phyloP scores from a whole-genome alignment of 2,113 vertebrate genomes.

The Petrocephalus zakoni region DNA sequence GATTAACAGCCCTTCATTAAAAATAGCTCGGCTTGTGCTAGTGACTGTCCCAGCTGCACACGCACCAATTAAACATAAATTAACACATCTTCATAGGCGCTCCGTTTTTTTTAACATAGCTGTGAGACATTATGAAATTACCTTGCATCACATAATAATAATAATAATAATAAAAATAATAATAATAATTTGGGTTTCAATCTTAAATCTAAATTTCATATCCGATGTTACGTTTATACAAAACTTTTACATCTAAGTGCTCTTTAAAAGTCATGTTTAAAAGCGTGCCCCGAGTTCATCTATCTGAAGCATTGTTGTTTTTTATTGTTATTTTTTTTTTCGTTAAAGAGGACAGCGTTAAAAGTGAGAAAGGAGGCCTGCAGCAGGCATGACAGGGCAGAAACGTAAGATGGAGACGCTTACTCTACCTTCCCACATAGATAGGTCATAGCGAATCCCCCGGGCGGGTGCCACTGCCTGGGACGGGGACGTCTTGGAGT shows the following conservation, averaged over 20 bases:
- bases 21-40: constrained; percentile 16
- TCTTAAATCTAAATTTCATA: not conserved
- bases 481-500: constrained; percentile 45
- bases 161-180: not conserved
- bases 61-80: constrained; percentile 21
- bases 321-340: not conserved
- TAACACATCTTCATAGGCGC: not conserved
- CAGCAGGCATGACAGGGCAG: constrained; percentile 11
- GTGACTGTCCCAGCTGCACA: constrained; percentile 15
- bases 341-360: not conserved
- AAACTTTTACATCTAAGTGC: not conserved
- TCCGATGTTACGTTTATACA: not conserved
- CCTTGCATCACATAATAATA: not conserved
- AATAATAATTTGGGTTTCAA: not conserved
- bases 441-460: constrained; percentile 56
- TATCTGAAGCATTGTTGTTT: not conserved
- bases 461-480: constrained; percentile 45
- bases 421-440: constrained; percentile 57
- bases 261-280: not conserved
- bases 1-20: constrained; percentile 29
- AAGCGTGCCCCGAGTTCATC: not conserved
- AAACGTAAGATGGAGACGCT: constrained; percentile 32
- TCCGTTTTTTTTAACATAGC: not conserved
- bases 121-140: not conserved
- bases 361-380: constrained; percentile 9